Percentiles rank a stretch among this genome's conserved stretches.
These are phyloP conservation scores for Strigamia crassipes DNA, from an alignment of 2,888 invertebrate species.

Conservation along the genomic window DNA sequence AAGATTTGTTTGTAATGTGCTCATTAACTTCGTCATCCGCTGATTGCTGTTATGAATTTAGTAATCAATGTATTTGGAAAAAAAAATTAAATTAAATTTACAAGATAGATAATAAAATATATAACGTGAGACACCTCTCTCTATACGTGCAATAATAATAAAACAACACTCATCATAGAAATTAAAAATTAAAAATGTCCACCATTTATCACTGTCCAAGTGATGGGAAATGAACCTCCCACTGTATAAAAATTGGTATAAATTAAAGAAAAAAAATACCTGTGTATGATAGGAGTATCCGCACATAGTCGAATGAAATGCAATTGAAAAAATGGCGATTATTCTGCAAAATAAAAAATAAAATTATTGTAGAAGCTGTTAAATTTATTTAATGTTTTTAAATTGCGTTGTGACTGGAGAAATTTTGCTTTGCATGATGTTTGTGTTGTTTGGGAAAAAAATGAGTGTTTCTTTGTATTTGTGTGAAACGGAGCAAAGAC, in stretches of 20 bases:
- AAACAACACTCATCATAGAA: slow-evolving; percentile 1
- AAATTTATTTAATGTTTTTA: neutral
- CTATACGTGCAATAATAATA: neutral
- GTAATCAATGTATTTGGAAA: slow-evolving; percentile 4
- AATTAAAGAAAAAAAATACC: neutral
- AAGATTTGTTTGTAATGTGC: slow-evolving; percentile 40
- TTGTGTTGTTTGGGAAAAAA: neutral
- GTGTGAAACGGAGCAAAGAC: slow-evolving; percentile 31
- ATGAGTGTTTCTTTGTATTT: slow-evolving; percentile 14
- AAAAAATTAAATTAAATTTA: neutral
- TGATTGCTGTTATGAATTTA: slow-evolving; percentile 38
- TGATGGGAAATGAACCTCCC: slow-evolving; percentile 15
- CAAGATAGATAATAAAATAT: neutral
- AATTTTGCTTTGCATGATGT: neutral
- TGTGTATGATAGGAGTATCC: neutral
- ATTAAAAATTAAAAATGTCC: slow-evolving; percentile 33
- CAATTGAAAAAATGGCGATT: neutral
- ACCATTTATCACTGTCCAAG: slow-evolving; percentile 18
- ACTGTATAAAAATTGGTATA: neutral
- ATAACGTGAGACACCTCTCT: neutral
- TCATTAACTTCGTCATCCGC: slow-evolving; percentile 36
- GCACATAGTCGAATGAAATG: neutral
- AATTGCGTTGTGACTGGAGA: neutral
- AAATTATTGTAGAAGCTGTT: neutral
- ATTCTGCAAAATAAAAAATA: slow-evolving; percentile 3